A percentile compares a stretch with the other conserved stretches of the same genome.
Evolutionary conservation across 2,888 invertebrate species (phyloP).

Genomic region (Drosophila melanosoma): DNA sequence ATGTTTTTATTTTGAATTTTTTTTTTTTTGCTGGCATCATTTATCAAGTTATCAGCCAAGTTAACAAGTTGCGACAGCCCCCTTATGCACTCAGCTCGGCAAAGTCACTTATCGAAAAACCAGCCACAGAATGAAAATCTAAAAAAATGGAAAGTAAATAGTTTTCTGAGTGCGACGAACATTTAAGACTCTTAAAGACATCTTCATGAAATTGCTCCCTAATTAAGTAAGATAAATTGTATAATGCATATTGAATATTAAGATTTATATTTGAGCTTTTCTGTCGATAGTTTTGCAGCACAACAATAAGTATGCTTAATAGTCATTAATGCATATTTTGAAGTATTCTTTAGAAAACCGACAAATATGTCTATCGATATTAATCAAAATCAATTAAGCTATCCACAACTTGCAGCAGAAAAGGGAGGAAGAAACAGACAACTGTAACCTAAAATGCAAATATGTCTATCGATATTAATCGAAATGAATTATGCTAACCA

Average conservation of each 20-base stretch:
- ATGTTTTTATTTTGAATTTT: conserved; percentile 24
- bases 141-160: neutral
- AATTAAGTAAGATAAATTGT: neutral
- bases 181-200: neutral
- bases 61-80: conserved; percentile 35
- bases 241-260: neutral
- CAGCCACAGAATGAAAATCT: neutral
- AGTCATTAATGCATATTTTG: too few species aligned
- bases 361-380: too few species aligned
- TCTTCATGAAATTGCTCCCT: neutral
- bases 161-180: neutral
- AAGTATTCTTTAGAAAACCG: too few species aligned
- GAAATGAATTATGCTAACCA: too few species aligned
- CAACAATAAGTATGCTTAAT: neutral
- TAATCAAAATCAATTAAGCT: too few species aligned
- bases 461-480: too few species aligned
- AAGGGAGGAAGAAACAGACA: too few species aligned
- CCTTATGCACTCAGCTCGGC: conserved; percentile 29
- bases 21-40: conserved; percentile 32
- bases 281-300: neutral
- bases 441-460: too few species aligned
- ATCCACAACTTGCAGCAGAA: too few species aligned
- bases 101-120: conserved; percentile 37
- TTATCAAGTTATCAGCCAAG: conserved; percentile 46
- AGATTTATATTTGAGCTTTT: too few species aligned